Evolutionary conservation across 1,140 invertebrate genomes (phyloP), one percentile per base, ranked within the genome.

Genomic region (Camponotus vicinus): DNA sequence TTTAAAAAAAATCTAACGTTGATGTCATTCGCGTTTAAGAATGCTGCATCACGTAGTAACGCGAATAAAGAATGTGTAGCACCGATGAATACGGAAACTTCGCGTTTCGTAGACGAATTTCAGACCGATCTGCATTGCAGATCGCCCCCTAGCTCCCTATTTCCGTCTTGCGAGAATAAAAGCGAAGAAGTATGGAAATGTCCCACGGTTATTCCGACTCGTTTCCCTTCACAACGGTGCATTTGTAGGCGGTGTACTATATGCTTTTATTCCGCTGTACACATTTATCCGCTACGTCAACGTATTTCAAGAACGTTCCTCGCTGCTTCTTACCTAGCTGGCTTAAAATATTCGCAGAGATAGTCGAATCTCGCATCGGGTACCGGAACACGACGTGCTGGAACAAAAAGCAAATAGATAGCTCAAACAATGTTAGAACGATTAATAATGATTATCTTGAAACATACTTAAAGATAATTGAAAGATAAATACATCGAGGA

Each of bases 321-420:
- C 80, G 86, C 84, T 80, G 88, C 6, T 89, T 91, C 95, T 96
- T 96, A 99, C 98, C 98, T 99, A 52, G 96, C 96, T 83, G 99
- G 99, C 95, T 99, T 99, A 95, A 98, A 99, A 94, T 97, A 98
- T 86, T 99, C 97, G 95, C 97, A 98, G 13, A 99, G 96, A 94
- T 97, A 99, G 93, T 99, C 98, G 94, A 97, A 99, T 88, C 99
- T 96, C 49, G 97, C 96, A 96, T 99, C 99, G 8, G 99, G 99
- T 7, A 99, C 99, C n/a, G 99, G 98, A 90, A 99, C 99, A 91
- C 99, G 97, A 98, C 98, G 97, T 99, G 96, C 95, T 94, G 95
- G 93, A 94, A 96, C 95, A 93, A 94, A 83, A 95, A 95, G 89
- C 83, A 90, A 76, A 93, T 89, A 67, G 57, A 63, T 83, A 71